phyloP scores from a whole-genome alignment of 2,888 invertebrate species.

The Drosophila prolongata region DNA sequence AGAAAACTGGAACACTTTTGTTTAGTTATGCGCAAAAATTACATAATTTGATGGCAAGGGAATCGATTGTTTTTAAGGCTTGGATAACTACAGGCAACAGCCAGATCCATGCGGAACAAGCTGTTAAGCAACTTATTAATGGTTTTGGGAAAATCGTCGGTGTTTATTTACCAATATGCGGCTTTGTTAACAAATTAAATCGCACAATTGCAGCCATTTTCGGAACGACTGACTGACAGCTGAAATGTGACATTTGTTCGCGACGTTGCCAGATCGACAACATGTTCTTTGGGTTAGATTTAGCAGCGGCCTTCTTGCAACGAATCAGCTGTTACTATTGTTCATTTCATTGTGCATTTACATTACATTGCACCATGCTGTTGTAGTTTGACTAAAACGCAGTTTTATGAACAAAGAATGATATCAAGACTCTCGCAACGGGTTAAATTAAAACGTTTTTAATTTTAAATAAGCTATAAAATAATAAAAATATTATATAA shows the following conservation, averaged over 20 bases:
- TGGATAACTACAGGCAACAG: neutral
- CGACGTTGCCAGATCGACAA: conserved; percentile 50
- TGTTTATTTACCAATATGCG: conserved; percentile 87
- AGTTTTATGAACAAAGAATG: too few relatives aligned
- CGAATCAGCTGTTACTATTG: too few relatives aligned
- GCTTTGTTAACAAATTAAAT: conserved; percentile 86
- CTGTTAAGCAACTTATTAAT: neutral
- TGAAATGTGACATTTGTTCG: conserved; percentile 59
- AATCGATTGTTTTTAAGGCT: conserved; percentile 16
- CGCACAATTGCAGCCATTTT: conserved; percentile 91
- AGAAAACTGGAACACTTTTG: conserved; percentile 38
- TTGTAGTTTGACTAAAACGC: too few relatives aligned
- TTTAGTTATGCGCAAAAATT: conserved; percentile 62
- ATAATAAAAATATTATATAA: too few relatives aligned
- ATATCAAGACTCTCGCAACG: too few relatives aligned
- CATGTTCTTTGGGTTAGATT: neutral
- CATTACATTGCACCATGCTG: too few relatives aligned
- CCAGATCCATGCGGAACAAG: neutral
- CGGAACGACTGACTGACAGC: conserved; percentile 58
- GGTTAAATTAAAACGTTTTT: too few relatives aligned
- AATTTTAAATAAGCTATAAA: too few relatives aligned
- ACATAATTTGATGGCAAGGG: conserved; percentile 55
- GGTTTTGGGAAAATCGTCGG: conserved; percentile 1
- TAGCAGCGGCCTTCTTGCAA: neutral
- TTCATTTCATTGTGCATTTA: too few relatives aligned